Base-by-base conservation (phyloP, 1,140 invertebrate species). In the Periplaneta americana region DNA sequence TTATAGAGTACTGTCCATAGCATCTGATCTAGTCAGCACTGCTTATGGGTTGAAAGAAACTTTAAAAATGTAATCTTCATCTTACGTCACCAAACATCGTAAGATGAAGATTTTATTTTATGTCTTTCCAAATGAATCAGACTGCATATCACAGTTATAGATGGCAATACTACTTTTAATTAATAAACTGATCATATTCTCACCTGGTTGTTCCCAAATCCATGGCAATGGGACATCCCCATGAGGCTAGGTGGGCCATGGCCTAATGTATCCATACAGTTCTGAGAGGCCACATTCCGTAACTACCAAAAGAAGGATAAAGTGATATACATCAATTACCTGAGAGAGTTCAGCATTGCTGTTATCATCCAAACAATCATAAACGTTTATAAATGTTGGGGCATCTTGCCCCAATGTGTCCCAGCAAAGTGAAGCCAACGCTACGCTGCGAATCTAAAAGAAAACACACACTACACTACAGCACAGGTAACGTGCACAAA, bases 121-220 rank as follows among this genome's bases (percentile, higher is more conserved):
- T n/a, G n/a, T n/a, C n/a, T n/a, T n/a, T n/a, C n/a, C n/a, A n/a
- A n/a, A n/a, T n/a, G n/a, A n/a, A n/a, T n/a, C n/a, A n/a, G n/a
- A n/a, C n/a, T n/a, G n/a, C n/a, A n/a, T n/a, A n/a, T n/a, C n/a
- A n/a, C n/a, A n/a, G n/a, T n/a, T n/a, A n/a, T n/a, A n/a, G n/a
- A n/a, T n/a, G n/a, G n/a, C n/a, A n/a, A n/a, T n/a, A n/a, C n/a
- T n/a, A n/a, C n/a, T n/a, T n/a, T n/a, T n/a, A n/a, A n/a, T n/a
- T n/a, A n/a, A n/a, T n/a, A n/a, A n/a, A n/a, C n/a, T n/a, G n/a
- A n/a, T n/a, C n/a, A n/a, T n/a, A 28, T 34, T 18, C 75, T 85
- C 89, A 94, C 92, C 90, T 95, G 98, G 91, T 98, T 99, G 86
- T 97, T 98, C 84, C 98, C 98, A 87, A 93, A 93, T 35, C 98